These are phyloP conservation scores for Xiphorhynchus erythropygius DNA, from an alignment of 2,797 vertebrate genomes.

Conservation along the genomic window DNA sequence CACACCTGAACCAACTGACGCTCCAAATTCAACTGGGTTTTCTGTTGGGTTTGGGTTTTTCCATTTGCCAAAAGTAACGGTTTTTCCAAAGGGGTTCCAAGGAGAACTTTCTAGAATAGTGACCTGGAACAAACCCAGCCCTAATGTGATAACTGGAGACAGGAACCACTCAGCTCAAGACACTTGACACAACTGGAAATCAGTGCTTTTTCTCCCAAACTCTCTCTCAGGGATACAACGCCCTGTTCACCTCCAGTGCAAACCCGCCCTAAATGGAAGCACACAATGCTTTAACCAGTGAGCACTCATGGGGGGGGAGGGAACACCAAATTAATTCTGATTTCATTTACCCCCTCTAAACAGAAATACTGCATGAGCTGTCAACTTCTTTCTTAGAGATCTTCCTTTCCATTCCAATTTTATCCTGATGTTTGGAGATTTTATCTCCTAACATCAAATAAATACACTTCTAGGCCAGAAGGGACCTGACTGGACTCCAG, in stretches of 20 bases:
- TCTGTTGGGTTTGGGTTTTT: no score
- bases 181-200: background rate
- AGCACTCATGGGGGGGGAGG: background rate
- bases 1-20: background rate
- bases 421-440: background rate
- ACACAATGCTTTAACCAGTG: background rate
- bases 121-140: background rate
- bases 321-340: background rate
- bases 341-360: background rate
- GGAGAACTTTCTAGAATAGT: background rate
- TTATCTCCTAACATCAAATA: background rate
- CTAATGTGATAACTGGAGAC: background rate
- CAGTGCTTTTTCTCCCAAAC: background rate
- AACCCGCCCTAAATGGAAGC: background rate
- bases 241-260: background rate
- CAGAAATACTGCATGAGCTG: background rate
- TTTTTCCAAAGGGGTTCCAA: background rate
- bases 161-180: background rate
- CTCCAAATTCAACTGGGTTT: rapidly evolving
- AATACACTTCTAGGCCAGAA: background rate
- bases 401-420: background rate
- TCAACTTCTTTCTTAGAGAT: background rate
- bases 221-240: background rate
- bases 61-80: background rate
- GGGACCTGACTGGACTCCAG: background rate